Percentiles rank a stretch among this genome's conserved stretches.
phyloP scores from a whole-genome alignment of 2,113 vertebrate genomes.

The Hemibagrus wyckioides region DNA sequence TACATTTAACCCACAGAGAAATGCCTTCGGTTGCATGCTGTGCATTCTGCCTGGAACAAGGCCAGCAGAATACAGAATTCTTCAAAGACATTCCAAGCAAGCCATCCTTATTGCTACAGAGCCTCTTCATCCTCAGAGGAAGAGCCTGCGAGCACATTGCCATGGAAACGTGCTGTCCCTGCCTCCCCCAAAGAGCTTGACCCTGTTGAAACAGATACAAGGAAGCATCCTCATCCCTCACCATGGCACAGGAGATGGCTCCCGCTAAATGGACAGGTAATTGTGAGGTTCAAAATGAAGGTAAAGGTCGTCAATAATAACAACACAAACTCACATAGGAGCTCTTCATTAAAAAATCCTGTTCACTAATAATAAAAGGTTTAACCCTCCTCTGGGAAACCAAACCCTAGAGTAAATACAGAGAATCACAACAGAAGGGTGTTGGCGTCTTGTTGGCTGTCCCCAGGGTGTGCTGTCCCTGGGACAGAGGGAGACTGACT shows the following conservation, averaged over 20 bases:
- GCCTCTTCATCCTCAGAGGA: constrained; percentile 59
- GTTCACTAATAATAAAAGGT: background rate
- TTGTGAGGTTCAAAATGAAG: background rate
- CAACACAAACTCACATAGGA: background rate
- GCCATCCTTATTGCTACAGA: constrained; percentile 40
- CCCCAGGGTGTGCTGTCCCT: constrained; percentile 52
- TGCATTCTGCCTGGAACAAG: constrained; percentile 4
- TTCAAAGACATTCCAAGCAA: background rate
- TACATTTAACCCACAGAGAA: background rate
- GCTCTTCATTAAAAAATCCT: background rate
- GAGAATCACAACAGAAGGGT: constrained; percentile 22
- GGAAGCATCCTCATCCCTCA: background rate
- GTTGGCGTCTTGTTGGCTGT: constrained; percentile 51
- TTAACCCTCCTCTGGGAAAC: constrained; percentile 18
- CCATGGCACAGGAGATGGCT: background rate
- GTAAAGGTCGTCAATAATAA: background rate
- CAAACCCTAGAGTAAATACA: constrained; percentile 12
- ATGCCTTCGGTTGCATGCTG: constrained; percentile 1
- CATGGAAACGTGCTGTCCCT: constrained; percentile 70
- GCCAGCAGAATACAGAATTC: constrained; percentile 3
- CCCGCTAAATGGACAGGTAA: background rate
- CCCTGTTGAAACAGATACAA: constrained; percentile 15
- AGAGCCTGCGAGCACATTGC: constrained; percentile 69
- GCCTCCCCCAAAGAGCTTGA: constrained; percentile 51
- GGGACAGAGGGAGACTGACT: constrained; percentile 50